These are phyloP conservation scores for Linnaemya tessellans DNA, from an alignment of 2,888 invertebrate species.

Conservation along the genomic window DNA sequence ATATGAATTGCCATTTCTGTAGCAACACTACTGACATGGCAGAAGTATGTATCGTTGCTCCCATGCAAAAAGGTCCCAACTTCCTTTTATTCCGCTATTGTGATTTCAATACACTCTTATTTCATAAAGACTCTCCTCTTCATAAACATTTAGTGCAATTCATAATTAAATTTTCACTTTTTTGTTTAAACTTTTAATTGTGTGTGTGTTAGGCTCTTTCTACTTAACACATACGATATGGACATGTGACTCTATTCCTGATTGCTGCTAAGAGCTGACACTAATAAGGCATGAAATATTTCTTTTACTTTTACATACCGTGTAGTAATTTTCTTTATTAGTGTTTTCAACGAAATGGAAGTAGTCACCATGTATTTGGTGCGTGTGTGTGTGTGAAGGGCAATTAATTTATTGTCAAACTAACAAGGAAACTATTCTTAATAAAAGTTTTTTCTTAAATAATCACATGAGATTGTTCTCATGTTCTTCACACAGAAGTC, in stretches of 20 bases:
- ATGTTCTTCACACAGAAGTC: background rate
- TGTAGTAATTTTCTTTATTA: constrained; percentile 4
- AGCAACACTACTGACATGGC: background rate
- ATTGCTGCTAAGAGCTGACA: background rate
- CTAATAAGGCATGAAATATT: background rate
- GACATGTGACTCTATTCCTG: background rate
- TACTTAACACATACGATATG: background rate
- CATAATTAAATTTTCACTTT: too few relatives aligned
- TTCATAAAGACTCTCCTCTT: too few relatives aligned
- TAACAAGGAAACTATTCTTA: constrained; percentile 17
- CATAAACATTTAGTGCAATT: too few relatives aligned
- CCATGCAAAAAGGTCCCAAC: too few relatives aligned
- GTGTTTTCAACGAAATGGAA: constrained; percentile 1
- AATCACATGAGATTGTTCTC: constrained; percentile 6
- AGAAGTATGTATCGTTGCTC: background rate
- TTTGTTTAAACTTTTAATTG: too few relatives aligned
- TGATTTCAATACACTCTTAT: too few relatives aligned
- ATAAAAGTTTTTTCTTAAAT: constrained; percentile 9
- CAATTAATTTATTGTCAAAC: constrained; percentile 64
- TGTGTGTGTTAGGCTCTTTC: too few relatives aligned
- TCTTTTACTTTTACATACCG: background rate
- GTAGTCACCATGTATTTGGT: background rate
- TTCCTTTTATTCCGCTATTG: too few relatives aligned
- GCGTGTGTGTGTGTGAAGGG: too few relatives aligned
- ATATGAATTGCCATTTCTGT: background rate